Conservation (phyloP, 2,797 vertebrate species). For the Lindbergichthys nudifrons region DNA sequence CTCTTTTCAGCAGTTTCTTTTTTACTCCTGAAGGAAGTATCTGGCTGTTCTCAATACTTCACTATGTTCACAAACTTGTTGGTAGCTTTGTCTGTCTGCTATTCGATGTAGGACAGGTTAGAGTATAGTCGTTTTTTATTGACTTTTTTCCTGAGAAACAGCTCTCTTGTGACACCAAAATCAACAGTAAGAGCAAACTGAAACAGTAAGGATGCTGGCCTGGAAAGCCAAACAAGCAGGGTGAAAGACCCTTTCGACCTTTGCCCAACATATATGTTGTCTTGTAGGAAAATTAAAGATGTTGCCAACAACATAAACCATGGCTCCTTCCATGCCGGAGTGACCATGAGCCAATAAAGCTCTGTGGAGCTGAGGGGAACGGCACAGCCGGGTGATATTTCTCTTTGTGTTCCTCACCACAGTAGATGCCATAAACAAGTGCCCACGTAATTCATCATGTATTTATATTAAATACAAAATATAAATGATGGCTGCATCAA, state of each 20-base stretch:
- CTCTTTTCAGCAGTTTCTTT: not conserved
- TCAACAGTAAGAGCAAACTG: no score
- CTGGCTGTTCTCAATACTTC: not conserved
- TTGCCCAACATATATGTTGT: not conserved
- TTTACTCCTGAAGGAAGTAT: not conserved
- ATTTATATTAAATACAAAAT: slow-evolving; percentile 9
- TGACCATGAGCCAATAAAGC: slow-evolving; percentile 12
- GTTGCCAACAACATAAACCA: not conserved
- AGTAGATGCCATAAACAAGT: not conserved
- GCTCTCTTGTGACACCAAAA: not conserved
- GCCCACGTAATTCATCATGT: not conserved
- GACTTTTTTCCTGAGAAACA: not conserved
- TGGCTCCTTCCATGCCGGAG: not conserved
- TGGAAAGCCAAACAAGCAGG: not conserved
- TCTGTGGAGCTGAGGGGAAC: not conserved
- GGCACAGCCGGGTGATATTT: slow-evolving; percentile 7
- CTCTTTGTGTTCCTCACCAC: not conserved
- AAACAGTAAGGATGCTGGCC: not conserved
- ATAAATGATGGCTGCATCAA: slow-evolving; percentile 14
- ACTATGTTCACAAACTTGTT: not conserved
- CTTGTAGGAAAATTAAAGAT: not conserved
- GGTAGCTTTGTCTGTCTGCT: not conserved
- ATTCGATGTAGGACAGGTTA: not conserved
- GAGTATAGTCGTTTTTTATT: not conserved
- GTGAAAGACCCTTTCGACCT: not conserved